Percentiles rank a stretch among this genome's conserved stretches.
phyloP scores from a whole-genome alignment of 2,888 invertebrate species.

The Acronicta leporina region DNA sequence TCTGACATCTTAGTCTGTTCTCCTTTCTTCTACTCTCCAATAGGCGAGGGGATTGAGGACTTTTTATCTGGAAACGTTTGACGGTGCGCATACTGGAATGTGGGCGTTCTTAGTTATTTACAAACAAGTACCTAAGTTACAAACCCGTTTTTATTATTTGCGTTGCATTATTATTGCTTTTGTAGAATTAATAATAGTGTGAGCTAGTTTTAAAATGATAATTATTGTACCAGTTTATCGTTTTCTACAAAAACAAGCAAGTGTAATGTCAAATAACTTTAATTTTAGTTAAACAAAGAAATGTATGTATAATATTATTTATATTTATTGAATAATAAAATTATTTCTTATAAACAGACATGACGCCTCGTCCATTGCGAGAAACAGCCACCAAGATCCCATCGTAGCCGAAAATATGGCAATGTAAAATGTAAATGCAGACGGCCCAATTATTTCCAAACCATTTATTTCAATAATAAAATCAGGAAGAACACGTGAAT shows the following conservation, averaged over 20 bases:
- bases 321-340: conserved; percentile 83
- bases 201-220: too few species aligned
- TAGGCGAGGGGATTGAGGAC: too few species aligned
- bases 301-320: conserved; percentile 81
- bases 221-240: not conserved
- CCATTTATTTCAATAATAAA: conserved; percentile 49
- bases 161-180: too few species aligned
- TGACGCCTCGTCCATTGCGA: conserved; percentile 77
- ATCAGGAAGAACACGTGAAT: conserved; percentile 26
- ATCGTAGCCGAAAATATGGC: conserved; percentile 77
- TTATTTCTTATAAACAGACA: conserved; percentile 83
- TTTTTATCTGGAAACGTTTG: too few species aligned
- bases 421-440: conserved; percentile 70
- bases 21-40: too few species aligned
- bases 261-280: conserved; percentile 84
- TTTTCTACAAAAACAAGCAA: conserved; percentile 54
- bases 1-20: too few species aligned
- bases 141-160: too few species aligned
- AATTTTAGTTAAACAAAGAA: conserved; percentile 87
- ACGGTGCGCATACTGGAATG: too few species aligned
- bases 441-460: conserved; percentile 71
- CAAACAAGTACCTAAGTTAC: too few species aligned
- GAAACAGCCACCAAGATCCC: conserved; percentile 80
- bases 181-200: too few species aligned
- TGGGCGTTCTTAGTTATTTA: too few species aligned